Evolutionary conservation across 2,113 vertebrate genomes (phyloP), one percentile per base, ranked within the genome.

Genomic region (Mohoua ochrocephala): DNA sequence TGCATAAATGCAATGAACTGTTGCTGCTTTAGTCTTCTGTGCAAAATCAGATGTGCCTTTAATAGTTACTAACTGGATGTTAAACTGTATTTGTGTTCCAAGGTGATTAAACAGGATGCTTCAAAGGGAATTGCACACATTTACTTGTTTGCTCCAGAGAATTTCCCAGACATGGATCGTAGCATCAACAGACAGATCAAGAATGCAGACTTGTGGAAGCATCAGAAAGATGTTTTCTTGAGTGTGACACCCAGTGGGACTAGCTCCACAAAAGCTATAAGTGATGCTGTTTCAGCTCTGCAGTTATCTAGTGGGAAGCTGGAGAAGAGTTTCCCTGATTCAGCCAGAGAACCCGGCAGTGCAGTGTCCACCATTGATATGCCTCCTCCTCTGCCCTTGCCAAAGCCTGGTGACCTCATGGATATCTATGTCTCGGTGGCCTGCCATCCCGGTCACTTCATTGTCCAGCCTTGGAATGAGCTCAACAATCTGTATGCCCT

Each of bases 371-470:
- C 64, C 10, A 39, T 3, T n/a, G 93, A 94, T 2, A 89, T 98
- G 96, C 99, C 99, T 22, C 98, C 98, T 33, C 97, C 75, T 6
- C 91, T 99, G 63, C 97, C 97, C 45, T 94, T 99, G 59, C 98
- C 98, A 2, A 97, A 98, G 95, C 98, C 98, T 18, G 98, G 98
- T 60, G 98, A 99, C 78, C 98, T 98, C 68, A 98, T 99, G 96
- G 99, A 99, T 84, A 97, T 99, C 53, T 99, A 98, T 9, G 98
- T 99, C 78, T 98, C 99, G 0, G 98, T 99, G 93, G 99, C 99
- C 65, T 99, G 98, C 93, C 99, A 99, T 95, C 99, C 99, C 0
- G 99, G 99, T 42, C 98, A 99, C 97, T 99, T 99, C 92, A 98
- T 99, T 92, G 96, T 99, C 88, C 99, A 99, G 96, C 98, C 98